Evolutionary conservation across 1,140 invertebrate genomes (phyloP).

Genomic region (Gryon sp.): DNA sequence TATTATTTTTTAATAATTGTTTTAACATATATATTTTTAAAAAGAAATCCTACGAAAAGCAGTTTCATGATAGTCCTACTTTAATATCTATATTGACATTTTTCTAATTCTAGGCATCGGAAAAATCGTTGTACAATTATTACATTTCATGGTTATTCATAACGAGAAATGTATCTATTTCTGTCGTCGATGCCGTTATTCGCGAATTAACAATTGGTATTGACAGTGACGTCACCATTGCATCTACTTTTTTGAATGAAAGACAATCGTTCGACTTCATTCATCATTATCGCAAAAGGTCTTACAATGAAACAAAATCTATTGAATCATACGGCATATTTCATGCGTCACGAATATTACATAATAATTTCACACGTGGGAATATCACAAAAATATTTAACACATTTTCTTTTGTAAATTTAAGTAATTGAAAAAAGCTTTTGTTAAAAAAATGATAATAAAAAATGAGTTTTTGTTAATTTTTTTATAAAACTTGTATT

Average conservation of each 20-base stretch:
- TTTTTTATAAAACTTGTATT: too few species aligned
- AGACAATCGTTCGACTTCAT: constrained; percentile 19
- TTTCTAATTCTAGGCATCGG: constrained; percentile 69
- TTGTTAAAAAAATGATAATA: too few species aligned
- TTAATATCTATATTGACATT: too few species aligned
- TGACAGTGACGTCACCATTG: constrained; percentile 70
- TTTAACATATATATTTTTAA: background rate
- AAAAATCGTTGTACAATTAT: constrained; percentile 70
- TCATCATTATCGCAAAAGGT: constrained; percentile 65
- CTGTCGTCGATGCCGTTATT: constrained; percentile 62
- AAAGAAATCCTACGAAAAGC: background rate
- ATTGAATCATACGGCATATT: too few species aligned
- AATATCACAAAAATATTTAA: too few species aligned
- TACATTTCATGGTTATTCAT: constrained; percentile 72
- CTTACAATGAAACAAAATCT: too few species aligned
- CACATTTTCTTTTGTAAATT: too few species aligned
- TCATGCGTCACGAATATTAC: too few species aligned
- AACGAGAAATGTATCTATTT: constrained; percentile 55
- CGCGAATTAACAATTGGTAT: constrained; percentile 69
- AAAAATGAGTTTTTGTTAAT: too few species aligned
- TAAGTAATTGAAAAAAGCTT: too few species aligned
- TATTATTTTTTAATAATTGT: background rate
- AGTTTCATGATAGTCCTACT: too few species aligned
- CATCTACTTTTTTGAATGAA: constrained; percentile 54
- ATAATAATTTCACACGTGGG: too few species aligned